phyloP scores from a whole-genome alignment of 2,888 invertebrate species.

The Polia nebulosa region DNA sequence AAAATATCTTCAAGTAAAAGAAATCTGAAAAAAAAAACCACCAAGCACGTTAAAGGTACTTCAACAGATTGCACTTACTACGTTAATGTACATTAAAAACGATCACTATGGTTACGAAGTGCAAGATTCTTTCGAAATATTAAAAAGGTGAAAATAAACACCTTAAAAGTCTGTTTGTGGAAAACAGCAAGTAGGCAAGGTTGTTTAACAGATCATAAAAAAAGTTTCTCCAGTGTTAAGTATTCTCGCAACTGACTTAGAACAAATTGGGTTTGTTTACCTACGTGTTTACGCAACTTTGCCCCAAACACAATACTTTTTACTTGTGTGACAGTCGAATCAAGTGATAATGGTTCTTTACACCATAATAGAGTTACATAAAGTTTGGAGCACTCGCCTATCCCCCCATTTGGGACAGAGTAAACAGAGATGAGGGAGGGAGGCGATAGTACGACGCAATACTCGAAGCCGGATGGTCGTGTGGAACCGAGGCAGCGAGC shows the following conservation, averaged over 20 bases:
- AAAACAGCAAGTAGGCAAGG: constrained; percentile 55
- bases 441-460: constrained; percentile 87
- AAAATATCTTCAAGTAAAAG: not conserved
- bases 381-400: constrained; percentile 81
- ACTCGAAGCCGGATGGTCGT: constrained; percentile 82
- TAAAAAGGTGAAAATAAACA: constrained; percentile 52
- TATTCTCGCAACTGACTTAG: constrained; percentile 51
- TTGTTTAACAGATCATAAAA: constrained; percentile 68
- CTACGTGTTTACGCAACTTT: constrained; percentile 63
- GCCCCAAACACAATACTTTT: constrained; percentile 65
- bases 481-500: constrained; percentile 71
- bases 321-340: constrained; percentile 67
- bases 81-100: constrained; percentile 16
- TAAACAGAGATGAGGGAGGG: constrained; percentile 89
- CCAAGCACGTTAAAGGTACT: not conserved
- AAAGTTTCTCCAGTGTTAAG: constrained; percentile 64
- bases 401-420: constrained; percentile 87
- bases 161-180: constrained; percentile 47
- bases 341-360: constrained; percentile 71
- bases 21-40: not conserved
- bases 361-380: constrained; percentile 81
- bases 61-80: not conserved
- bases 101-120: constrained; percentile 30
- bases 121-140: constrained; percentile 43
- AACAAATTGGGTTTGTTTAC: constrained; percentile 55